Base-by-base conservation (phyloP, 2,888 invertebrate species). In the Scaptomyza cyrtandrae region DNA sequence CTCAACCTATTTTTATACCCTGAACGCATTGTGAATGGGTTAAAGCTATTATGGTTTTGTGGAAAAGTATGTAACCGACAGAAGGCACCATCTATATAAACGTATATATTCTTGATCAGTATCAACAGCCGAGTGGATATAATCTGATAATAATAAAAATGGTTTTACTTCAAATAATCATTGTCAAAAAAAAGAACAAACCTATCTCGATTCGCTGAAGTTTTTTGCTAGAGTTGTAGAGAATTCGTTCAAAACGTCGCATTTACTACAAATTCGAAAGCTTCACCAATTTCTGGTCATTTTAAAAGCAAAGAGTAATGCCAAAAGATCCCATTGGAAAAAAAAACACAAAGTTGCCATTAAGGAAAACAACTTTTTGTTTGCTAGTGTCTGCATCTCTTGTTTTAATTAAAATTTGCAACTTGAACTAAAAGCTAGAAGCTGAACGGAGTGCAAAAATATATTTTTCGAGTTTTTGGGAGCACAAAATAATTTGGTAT, bases 331-430 rank as follows among this genome's bases (percentile, higher is more conserved):
- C 3, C 24, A 24, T 24, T 24, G 3, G 3, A 3, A 3, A 37
- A 44, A 41, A 24, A 14, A 37, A 19, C 19, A 19, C 19, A 19
- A 19, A 19, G 19, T 19, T 19, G 1, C 19, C 19, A 19, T 19
- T 19, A 19, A 19, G 19, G 1, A 2, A 37, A 39, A 35, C 6
- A 31, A 37, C 11, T 45, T 60, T 27, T 39, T 10, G 4, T 10
- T 5, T 24, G 13, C n/a, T 3, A 16, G 14, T 10, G 10, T 6
- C 9, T n/a, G 3, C 9, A 7, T 11, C 29, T 33, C 1, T 29
- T 31, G 19, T 31, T 56, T 66, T 55, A 69, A 69, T 60, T 69
- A 52, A 69, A 58, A 48, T 41, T 41, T 29, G 49, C 13, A 27
- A 27, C 16, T 45, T 27, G 45, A 58, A 13, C 5, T 24, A 24